Conservation (phyloP, 2,888 invertebrate species). For the Nomada fabriciana region DNA sequence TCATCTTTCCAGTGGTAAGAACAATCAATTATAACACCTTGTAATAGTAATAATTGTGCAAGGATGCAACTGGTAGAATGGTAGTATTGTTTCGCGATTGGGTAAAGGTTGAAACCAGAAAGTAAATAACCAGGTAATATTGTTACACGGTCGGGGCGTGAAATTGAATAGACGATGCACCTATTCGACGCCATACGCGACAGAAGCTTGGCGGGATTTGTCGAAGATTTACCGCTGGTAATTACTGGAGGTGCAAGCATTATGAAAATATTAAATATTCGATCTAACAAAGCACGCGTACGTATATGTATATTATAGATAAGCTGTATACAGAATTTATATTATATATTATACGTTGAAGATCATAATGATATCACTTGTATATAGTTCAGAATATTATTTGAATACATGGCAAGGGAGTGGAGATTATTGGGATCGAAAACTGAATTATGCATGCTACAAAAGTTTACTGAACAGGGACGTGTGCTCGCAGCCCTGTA, state of each 20-base stretch:
- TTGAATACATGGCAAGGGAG: neutral
- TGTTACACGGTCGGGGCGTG: neutral
- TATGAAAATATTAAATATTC: neutral
- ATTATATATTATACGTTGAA: neutral
- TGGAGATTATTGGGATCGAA: neutral
- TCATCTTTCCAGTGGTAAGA: slow-evolving; percentile 4
- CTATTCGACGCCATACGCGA: neutral
- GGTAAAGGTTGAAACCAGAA: neutral
- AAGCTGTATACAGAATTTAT: too few species aligned
- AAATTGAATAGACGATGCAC: neutral
- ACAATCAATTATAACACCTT: neutral
- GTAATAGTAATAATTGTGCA: too few species aligned
- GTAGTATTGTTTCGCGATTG: too few species aligned
- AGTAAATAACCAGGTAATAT: neutral
- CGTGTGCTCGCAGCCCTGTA: slow-evolving; percentile 5
- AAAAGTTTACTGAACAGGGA: neutral
- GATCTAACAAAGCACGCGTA: neutral
- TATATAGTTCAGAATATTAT: slow-evolving; percentile 13
- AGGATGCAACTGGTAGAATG: too few species aligned
- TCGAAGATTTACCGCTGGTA: neutral
- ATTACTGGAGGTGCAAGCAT: neutral
- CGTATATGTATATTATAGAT: neutral
- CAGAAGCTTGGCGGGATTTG: neutral
- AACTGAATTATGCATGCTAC: neutral
- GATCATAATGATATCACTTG: neutral